Conservation (phyloP, 2,888 invertebrate genomes). For the Julus scandinavius region DNA sequence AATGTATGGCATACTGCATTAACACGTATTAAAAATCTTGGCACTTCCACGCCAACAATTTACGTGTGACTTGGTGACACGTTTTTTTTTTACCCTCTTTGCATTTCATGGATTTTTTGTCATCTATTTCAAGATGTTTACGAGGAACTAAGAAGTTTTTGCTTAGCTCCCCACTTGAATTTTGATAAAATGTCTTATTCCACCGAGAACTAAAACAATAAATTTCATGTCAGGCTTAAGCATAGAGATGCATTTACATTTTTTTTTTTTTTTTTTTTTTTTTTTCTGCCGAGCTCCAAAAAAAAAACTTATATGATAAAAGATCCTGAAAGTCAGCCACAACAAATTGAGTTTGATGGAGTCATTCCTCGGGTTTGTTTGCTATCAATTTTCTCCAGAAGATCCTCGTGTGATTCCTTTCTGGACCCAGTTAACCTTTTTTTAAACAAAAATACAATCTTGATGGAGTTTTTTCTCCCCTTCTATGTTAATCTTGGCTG, state of each 20-base stretch:
- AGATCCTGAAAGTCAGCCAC: slow-evolving; percentile 46
- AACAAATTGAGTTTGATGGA: slow-evolving; percentile 46
- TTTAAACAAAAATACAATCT: slow-evolving; percentile 39
- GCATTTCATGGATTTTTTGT: slow-evolving; percentile 37
- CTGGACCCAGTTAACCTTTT: slow-evolving; percentile 44
- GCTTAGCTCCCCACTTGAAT: slow-evolving; percentile 23
- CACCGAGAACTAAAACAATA: slow-evolving; percentile 37
- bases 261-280: not conserved
- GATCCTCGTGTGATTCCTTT: slow-evolving; percentile 11
- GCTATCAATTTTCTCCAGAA: slow-evolving; percentile 40
- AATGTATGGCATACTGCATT: slow-evolving; percentile 15
- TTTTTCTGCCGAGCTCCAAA: not conserved
- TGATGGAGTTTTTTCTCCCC: slow-evolving; percentile 32
- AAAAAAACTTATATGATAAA: slow-evolving; percentile 28
- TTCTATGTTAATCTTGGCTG: slow-evolving; percentile 19
- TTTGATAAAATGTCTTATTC: slow-evolving; percentile 45
- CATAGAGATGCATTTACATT: slow-evolving; percentile 42
- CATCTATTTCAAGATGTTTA: slow-evolving; percentile 40
- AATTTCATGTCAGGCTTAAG: slow-evolving; percentile 40
- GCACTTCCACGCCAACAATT: not conserved
- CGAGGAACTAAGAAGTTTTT: slow-evolving; percentile 36
- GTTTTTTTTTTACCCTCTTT: slow-evolving; percentile 8
- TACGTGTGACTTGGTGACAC: not conserved
- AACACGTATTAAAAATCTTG: slow-evolving; percentile 35
- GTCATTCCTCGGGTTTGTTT: slow-evolving; percentile 38